These are phyloP conservation scores for Eptesicus fuscus DNA, from an alignment of 2,113 vertebrate species.

Conservation along the genomic window DNA sequence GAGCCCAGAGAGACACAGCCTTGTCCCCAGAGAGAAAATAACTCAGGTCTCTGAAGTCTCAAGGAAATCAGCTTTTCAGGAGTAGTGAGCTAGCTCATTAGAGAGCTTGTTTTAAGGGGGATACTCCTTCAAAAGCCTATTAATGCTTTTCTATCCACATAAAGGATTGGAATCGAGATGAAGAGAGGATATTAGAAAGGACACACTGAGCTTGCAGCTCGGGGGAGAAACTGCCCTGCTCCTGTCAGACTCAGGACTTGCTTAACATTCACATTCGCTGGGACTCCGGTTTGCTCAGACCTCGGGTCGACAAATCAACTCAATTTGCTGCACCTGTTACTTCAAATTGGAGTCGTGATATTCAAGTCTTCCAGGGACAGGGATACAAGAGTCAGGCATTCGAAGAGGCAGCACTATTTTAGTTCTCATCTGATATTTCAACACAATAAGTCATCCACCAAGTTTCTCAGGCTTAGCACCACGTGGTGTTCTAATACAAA, in stretches of 20 bases:
- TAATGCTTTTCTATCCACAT: slow-evolving; percentile 57
- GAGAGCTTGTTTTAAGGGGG: slow-evolving; percentile 38
- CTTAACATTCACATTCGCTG: slow-evolving; percentile 26
- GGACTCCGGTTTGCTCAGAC: not conserved
- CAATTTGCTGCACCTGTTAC: slow-evolving; percentile 36
- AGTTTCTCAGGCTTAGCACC: not conserved
- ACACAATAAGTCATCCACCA: not conserved
- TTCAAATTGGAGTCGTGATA: slow-evolving; percentile 33
- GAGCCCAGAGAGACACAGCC: too few relatives aligned
- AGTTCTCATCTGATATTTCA: not conserved
- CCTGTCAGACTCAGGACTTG: slow-evolving; percentile 18
- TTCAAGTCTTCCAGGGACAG: slow-evolving; percentile 12
- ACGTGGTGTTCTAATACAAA: not conserved
- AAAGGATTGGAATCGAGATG: slow-evolving; percentile 54
- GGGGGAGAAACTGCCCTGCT: not conserved
- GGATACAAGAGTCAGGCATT: not conserved
- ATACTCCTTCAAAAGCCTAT: slow-evolving; percentile 40
- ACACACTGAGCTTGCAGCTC: not conserved
- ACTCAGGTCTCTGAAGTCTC: slow-evolving; percentile 11
- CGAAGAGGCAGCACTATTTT: not conserved
- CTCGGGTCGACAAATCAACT: slow-evolving; percentile 5
- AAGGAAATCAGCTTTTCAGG: slow-evolving; percentile 20
- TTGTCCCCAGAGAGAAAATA: not conserved
- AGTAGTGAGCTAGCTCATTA: slow-evolving; percentile 27
- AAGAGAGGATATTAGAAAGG: slow-evolving; percentile 47